Evolutionary conservation across 2,888 invertebrate genomes (phyloP).

Genomic region (Aphidoletes aphidimyza): DNA sequence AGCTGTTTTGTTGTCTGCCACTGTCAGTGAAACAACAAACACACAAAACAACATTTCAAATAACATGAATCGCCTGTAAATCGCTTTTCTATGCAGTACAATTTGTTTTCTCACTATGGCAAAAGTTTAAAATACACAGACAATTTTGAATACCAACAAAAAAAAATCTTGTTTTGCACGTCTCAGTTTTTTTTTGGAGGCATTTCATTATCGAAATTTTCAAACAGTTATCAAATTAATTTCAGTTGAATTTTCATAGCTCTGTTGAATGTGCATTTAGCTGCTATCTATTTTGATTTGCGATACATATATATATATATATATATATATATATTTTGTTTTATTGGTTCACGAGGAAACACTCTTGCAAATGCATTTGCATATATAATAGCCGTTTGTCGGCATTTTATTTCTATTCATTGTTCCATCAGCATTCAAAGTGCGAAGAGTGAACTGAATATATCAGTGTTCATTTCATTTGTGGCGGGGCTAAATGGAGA

Average conservation of each 20-base stretch:
- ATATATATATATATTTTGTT: too few relatives aligned
- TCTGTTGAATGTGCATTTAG: constrained; percentile 29
- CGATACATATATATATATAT: too few relatives aligned
- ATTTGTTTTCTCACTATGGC: not conserved
- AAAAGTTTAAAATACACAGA: constrained; percentile 21
- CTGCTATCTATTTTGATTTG: too few relatives aligned
- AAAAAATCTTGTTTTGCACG: too few relatives aligned
- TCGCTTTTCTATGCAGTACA: not conserved
- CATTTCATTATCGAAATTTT: not conserved
- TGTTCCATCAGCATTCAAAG: not conserved
- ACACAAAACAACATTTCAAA: not conserved
- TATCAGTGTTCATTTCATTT: constrained; percentile 37
- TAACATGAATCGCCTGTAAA: not conserved
- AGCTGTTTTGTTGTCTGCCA: not conserved
- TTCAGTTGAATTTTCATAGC: constrained; percentile 28
- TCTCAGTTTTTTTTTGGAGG: not conserved
- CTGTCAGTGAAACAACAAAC: not conserved
- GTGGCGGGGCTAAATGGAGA: constrained; percentile 29
- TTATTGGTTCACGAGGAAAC: constrained; percentile 17
- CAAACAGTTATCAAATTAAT: not conserved
- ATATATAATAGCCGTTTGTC: constrained; percentile 26
- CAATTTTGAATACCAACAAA: constrained; percentile 18
- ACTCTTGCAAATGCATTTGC: constrained; percentile 35
- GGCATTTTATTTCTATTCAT: not conserved
- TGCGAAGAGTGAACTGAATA: not conserved